Base-by-base conservation (phyloP, 1,140 invertebrate species). In the Lasioglossum albipes region DNA sequence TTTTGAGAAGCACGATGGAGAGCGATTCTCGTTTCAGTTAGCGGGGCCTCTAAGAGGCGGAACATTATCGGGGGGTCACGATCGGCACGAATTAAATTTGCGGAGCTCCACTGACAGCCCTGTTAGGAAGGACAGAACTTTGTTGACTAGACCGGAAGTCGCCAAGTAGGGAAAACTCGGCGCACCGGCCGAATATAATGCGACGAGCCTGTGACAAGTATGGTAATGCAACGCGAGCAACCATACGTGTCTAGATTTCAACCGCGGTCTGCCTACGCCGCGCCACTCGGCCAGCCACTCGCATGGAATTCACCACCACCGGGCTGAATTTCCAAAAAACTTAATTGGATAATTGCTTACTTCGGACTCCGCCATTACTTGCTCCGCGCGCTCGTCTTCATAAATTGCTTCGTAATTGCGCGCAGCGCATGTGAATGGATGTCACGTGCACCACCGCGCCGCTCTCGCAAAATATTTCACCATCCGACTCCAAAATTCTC, bases 91-190 rank as follows among this genome's bases (percentile, higher is more conserved):
- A 89, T 87, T 83, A 79, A 84, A 85, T 87, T 84, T 82, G 81
- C 87, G 75, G 81, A 76, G 61, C 85, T 61, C 61, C 66, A 73
- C 27, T 65, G 81, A 57, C 74, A 67, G 62, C 71, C 52, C 80
- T 73, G 73, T 77, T 86, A 69, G 75, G 62, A 61, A 72, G 52
- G 76, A 83, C 72, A 42, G 54, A 67, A 70, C 62, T 87, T 69
- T 49, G 81, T 74, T 71, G 81, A 67, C 65, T 79, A 80, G 68
- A 77, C 90, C 88, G 88, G 89, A 91, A 91, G 89, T 89, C 68
- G 73, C 89, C 90, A 89, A 87, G 81, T 90, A 90, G 79, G 85
- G 88, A 83, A 90, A 90, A 88, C 84, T 86, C 75, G 67, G 66
- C 69, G 81, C 84, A 81, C 68, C 77, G 85, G 79, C 72, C 80